Conservation (phyloP, 2,888 invertebrate genomes). For the Parascotia fuliginaria region DNA sequence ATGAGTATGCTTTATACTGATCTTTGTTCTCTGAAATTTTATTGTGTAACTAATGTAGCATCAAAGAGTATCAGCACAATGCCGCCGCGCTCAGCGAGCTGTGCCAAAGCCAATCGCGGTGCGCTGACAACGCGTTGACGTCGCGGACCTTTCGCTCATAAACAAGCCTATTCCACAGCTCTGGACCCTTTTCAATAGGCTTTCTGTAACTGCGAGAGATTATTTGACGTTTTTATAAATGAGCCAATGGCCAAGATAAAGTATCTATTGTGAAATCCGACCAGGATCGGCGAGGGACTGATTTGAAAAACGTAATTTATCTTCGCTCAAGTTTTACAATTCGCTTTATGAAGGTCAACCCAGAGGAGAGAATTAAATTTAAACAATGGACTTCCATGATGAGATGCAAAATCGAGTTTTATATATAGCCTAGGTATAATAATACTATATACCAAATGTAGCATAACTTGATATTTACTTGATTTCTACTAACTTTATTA, state of each 20-base stretch:
- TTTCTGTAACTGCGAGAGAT: slow-evolving; percentile 46
- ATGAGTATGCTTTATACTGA: slow-evolving; percentile 27
- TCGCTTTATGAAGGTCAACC: slow-evolving; percentile 20
- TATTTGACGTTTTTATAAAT: slow-evolving; percentile 57
- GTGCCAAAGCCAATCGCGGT: slow-evolving; percentile 24
- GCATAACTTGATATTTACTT: slow-evolving; percentile 26
- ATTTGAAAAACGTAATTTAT: slow-evolving; percentile 40
- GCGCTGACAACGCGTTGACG: neutral
- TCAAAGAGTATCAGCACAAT: slow-evolving; percentile 23
- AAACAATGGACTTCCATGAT: slow-evolving; percentile 32
- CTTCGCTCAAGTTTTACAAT: slow-evolving; percentile 27
- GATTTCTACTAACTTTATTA: neutral
- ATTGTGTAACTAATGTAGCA: slow-evolving; percentile 20
- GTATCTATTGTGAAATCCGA: slow-evolving; percentile 43
- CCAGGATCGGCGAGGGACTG: slow-evolving; percentile 20
- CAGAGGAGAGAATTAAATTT: slow-evolving; percentile 17
- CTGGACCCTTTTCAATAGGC: slow-evolving; percentile 50
- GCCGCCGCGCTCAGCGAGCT: slow-evolving; percentile 26
- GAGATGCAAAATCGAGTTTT: slow-evolving; percentile 24
- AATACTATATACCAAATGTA: slow-evolving; percentile 1
- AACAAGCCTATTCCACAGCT: slow-evolving; percentile 38
- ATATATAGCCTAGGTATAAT: slow-evolving; percentile 16
- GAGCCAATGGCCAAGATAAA: slow-evolving; percentile 47
- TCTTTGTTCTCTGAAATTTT: slow-evolving; percentile 37
- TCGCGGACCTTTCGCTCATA: slow-evolving; percentile 23